Evolutionary conservation across 2,888 invertebrate genomes (phyloP), one percentile per base, ranked within the genome.

Genomic region (Thysanoteuthis rhombus): DNA sequence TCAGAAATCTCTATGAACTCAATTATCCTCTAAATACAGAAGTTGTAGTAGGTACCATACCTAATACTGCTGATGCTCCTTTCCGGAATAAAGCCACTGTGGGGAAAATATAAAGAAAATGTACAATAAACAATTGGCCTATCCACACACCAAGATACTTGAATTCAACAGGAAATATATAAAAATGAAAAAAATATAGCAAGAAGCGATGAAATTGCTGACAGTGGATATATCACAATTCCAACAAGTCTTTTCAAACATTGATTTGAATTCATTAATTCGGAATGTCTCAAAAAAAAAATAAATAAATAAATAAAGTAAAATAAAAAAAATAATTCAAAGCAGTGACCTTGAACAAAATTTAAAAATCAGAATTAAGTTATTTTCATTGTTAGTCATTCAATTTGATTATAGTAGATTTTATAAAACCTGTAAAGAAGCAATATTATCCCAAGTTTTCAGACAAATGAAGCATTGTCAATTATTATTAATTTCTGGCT

Each of bases 21-120:
- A 75, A 75, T 75, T n/a, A 5, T 75, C 75, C 36, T 75, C 75
- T 75, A n/a, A 75, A 36, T 75, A 75, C 75, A 75, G 75, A 75
- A 75, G n/a, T 75, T n/a, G n/a, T n/a, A n/a, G n/a, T 75, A 75
- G n/a, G 75, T 47, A 93, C 38, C 39, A 94, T 96, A 97, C 97
- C 97, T 96, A 97, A 95, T 22, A 99, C 99, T 98, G 99, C 99
- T 97, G 99, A 98, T 97, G 99, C 99, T 98, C 99, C 99, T 98
- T 99, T 99, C 98, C 99, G 99, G 98, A 99, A 99, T 97, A 99
- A 99, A 97, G 99, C 99, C 99, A 99, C 99, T 99, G 98, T 58
- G 58, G 32, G 52, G 58, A 97, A 96, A 92, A 93, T 42, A 93
- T 40, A 94, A 93, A 92, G 91, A 38, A 89, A n/a, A 93, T 75